phyloP scores from a whole-genome alignment of 2,797 vertebrate genomes.

The Mus spretus region DNA sequence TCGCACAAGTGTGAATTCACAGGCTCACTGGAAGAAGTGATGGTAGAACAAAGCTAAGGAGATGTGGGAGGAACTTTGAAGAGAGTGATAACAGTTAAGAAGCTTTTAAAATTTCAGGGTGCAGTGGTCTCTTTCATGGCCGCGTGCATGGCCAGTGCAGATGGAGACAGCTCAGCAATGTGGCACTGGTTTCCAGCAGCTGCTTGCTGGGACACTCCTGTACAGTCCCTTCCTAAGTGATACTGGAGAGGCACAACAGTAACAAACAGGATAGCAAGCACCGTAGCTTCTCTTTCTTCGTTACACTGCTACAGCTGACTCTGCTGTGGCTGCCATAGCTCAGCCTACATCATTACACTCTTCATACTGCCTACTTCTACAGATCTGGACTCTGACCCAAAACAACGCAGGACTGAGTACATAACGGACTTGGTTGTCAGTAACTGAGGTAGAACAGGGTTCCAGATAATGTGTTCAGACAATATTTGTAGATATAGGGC shows the following conservation, averaged over 20 bases:
- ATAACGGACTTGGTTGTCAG: background rate
- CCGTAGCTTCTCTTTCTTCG: background rate
- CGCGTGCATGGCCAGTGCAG: fast-evolving
- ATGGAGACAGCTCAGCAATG: background rate
- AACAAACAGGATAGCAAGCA: background rate
- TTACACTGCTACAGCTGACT: background rate
- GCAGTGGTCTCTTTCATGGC: background rate
- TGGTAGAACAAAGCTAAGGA: background rate
- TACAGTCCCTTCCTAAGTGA: background rate
- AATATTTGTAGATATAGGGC: background rate
- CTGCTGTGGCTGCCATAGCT: background rate
- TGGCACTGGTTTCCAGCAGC: too few relatives aligned
- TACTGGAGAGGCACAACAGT: background rate
- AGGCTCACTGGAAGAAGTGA: background rate
- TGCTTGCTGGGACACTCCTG: background rate
- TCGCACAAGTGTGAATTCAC: background rate
- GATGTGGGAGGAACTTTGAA: background rate
- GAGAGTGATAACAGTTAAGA: background rate
- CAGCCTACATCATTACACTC: background rate
- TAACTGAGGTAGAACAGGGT: background rate
- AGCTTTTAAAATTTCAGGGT: background rate
- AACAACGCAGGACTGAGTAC: background rate
- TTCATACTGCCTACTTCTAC: background rate
- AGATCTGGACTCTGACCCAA: background rate
- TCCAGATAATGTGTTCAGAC: background rate